Conservation (phyloP, 1,140 invertebrate species). For the Dreissena rostriformis region DNA sequence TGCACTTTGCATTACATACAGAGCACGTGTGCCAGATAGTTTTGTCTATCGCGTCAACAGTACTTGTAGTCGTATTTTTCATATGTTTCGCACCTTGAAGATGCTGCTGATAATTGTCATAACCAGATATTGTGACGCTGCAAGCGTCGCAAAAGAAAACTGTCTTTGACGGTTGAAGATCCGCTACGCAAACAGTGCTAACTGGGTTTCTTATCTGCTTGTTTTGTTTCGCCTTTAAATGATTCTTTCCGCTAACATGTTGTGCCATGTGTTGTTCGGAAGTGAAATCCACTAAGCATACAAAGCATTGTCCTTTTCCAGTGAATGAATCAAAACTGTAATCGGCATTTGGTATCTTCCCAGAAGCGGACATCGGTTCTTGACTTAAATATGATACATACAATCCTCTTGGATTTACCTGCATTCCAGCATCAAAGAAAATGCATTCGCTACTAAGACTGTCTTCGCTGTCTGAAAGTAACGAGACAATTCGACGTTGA, state of each 20-base stretch:
- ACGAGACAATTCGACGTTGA: too few relatives aligned
- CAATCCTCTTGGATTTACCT: too few relatives aligned
- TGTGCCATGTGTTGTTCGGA: constrained; percentile 58
- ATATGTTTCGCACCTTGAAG: constrained; percentile 67
- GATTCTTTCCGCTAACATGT: constrained; percentile 63
- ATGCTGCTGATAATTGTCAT: constrained; percentile 70
- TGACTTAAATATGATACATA: background rate
- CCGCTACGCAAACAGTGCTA: background rate
- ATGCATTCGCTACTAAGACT: too few relatives aligned
- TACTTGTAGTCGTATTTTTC: constrained; percentile 40
- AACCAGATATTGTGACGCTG: constrained; percentile 65
- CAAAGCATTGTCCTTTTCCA: constrained; percentile 56
- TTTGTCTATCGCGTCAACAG: background rate
- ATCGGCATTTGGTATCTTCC: background rate
- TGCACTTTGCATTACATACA: constrained; percentile 5
- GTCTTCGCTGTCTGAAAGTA: too few relatives aligned
- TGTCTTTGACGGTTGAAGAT: background rate
- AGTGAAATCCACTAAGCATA: constrained; percentile 62
- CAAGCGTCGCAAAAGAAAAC: constrained; percentile 68
- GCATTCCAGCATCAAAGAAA: too few relatives aligned
- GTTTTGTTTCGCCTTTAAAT: constrained; percentile 47
- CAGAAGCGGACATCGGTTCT: background rate
- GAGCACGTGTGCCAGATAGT: constrained; percentile 59
- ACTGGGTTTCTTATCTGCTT: background rate
- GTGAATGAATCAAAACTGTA: constrained; percentile 31